Evolutionary conservation across 2,888 invertebrate species (phyloP), one percentile per base, ranked within the genome.

Genomic region (Plebejus argus): DNA sequence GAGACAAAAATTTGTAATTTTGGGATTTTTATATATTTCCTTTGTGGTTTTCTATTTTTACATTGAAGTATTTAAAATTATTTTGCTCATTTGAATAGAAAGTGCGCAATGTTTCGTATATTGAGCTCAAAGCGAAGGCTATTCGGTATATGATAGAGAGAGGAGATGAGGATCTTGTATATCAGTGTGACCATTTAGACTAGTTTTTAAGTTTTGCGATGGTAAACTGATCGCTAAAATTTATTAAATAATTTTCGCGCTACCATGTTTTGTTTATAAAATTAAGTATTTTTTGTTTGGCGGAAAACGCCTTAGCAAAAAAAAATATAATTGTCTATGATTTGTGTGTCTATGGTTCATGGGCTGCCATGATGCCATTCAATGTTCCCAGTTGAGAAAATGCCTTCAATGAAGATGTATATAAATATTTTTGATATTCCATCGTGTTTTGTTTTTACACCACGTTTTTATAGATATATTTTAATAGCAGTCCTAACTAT

Each of bases 351-450:
- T 66, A 28, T 66, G 66, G 66, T 28, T 15, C 33, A 18, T 66
- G 66, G 18, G 58, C 20, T 58, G 58, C n/a, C 58, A 58, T 66
- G 28, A 28, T 23, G 28, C 66, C 66, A 66, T 66, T 66, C 5
- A 15, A 49, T 20, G 23, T 74, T 45, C 23, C 23, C 23, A 53
- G 45, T 49, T 71, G 76, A 76, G 74, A 56, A 76, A 75, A 45
- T 79, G 78, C 79, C 78, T 79, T 79, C 78, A 76, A 56, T 78
- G 78, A 79, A 79, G 76, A 79, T 76, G 23, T 35, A n/a, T 70
- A 76, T 76, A 70, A 70, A 74, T 74, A 74, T 74, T 74, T 74
- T 74, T 74, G 74, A 74, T 74, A 74, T 74, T 74, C 74, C 18
- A 74, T 53, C 8, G 7, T 49, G 28, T 49, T 74, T n/a, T 53